Percentiles rank a stretch among this genome's conserved stretches.
Evolutionary conservation across 2,113 vertebrate genomes (phyloP).

Genomic region (Pteruthius melanotis): DNA sequence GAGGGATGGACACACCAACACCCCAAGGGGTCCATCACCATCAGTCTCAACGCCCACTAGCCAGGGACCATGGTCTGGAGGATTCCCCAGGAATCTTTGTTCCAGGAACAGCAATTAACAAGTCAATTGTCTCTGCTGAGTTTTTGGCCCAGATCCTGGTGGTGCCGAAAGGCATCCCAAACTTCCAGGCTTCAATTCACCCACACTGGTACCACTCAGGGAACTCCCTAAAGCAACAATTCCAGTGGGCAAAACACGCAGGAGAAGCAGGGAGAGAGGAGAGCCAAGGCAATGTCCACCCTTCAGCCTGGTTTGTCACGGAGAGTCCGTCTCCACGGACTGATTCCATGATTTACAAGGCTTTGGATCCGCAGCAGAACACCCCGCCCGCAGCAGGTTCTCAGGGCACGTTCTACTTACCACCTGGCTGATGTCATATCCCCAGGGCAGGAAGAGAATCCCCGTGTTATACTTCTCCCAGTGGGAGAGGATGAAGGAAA

Average conservation of each 20-base stretch:
- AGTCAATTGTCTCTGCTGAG: background rate
- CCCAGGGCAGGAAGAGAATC: conserved; percentile 97
- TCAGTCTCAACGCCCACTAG: background rate
- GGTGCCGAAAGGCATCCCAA: background rate
- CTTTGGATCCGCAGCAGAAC: background rate
- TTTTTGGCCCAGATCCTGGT: background rate
- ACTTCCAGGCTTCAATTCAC: background rate
- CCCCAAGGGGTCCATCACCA: too few relatives aligned
- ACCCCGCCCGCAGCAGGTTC: background rate
- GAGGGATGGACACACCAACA: background rate
- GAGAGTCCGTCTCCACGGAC: fast-evolving
- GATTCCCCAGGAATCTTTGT: background rate
- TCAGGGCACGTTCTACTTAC: conserved; percentile 68
- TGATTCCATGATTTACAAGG: background rate
- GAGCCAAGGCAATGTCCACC: background rate
- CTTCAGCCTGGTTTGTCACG: background rate
- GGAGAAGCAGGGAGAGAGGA: background rate
- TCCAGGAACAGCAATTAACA: background rate
- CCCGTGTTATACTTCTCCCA: conserved; percentile 99
- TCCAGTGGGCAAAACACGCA: fast-evolving
- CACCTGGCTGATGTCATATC: conserved; percentile 98
- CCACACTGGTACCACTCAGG: fast-evolving
- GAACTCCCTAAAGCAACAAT: background rate
- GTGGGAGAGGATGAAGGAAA: conserved; percentile 98
- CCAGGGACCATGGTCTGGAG: background rate